Conservation (phyloP, 1,140 invertebrate species). For the Drosophila subpulchrella region DNA sequence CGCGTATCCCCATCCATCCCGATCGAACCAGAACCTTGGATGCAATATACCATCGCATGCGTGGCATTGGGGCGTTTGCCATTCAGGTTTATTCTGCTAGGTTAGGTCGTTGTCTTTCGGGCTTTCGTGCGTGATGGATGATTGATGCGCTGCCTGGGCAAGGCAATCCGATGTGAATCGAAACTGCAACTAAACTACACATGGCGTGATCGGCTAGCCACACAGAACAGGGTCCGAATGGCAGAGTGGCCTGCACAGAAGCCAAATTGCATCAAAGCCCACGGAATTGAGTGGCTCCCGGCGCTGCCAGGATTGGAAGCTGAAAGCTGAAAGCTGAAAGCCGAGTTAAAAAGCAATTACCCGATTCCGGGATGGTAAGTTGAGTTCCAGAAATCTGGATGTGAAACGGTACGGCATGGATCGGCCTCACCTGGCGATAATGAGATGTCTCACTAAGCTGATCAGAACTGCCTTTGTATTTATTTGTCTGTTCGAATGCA, state of each 20-base stretch:
- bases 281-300: conserved; percentile 61
- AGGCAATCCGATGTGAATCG: conserved; percentile 75
- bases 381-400: conserved; percentile 32
- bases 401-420: conserved; percentile 17
- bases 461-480: conserved; percentile 51
- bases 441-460: conserved; percentile 62
- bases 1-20: background rate
- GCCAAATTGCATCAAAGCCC: conserved; percentile 80
- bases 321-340: conserved; percentile 25
- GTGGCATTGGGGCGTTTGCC: conserved; percentile 22
- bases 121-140: conserved; percentile 72
- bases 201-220: conserved; percentile 72
- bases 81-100: conserved; percentile 32
- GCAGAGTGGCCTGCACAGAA: conserved; percentile 79
- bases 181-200: conserved; percentile 81
- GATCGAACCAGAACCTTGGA: conserved; percentile 13
- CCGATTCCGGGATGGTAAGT: conserved; percentile 15
- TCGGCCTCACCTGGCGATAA: conserved; percentile 45
- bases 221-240: conserved; percentile 55
- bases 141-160: conserved; percentile 79
- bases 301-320: conserved; percentile 30
- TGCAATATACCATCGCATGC: background rate
- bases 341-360: conserved; percentile 66
- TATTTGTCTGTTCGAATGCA: conserved; percentile 52
- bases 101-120: conserved; percentile 48